These are phyloP conservation scores for Lamprologus lemairii DNA, from an alignment of 2,113 vertebrate genomes.

Conservation along the genomic window DNA sequence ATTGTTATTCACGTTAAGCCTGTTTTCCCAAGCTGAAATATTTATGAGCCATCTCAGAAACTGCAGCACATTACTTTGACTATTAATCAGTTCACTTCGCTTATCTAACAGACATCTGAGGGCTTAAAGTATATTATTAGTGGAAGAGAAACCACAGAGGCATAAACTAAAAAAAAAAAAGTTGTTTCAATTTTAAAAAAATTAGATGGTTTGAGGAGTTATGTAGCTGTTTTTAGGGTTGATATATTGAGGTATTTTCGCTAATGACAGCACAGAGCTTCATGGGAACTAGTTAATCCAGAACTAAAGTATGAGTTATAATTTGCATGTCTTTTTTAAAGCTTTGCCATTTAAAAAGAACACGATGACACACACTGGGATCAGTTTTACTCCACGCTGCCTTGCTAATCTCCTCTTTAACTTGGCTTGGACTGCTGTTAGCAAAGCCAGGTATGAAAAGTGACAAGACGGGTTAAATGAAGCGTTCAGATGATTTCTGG, in stretches of 20 bases:
- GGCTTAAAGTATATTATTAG: not conserved
- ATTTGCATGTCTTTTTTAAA: not conserved
- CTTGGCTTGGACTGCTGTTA: not conserved
- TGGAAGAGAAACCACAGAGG: not conserved
- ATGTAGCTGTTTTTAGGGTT: not conserved
- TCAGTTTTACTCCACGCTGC: not conserved
- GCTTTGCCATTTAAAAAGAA: not conserved
- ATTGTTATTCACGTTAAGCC: not conserved
- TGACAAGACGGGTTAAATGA: slow-evolving; percentile 11
- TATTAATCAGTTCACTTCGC: not conserved
- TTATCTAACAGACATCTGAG: slow-evolving; percentile 14
- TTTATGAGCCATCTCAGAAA: not conserved
- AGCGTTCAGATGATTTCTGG: slow-evolving; percentile 20
- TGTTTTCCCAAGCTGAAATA: not conserved
- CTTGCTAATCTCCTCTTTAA: not conserved
- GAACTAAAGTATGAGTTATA: not conserved
- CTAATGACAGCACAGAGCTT: not conserved
- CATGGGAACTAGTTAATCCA: not conserved
- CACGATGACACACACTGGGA: not conserved
- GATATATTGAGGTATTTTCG: not conserved
- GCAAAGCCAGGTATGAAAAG: slow-evolving; percentile 4
- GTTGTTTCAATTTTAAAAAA: not conserved
- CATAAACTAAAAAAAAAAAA: not conserved
- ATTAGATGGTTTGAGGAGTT: not conserved
- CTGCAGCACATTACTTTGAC: not conserved